Evolutionary conservation across 2,113 vertebrate genomes (phyloP).

Genomic region (Athene noctua): DNA sequence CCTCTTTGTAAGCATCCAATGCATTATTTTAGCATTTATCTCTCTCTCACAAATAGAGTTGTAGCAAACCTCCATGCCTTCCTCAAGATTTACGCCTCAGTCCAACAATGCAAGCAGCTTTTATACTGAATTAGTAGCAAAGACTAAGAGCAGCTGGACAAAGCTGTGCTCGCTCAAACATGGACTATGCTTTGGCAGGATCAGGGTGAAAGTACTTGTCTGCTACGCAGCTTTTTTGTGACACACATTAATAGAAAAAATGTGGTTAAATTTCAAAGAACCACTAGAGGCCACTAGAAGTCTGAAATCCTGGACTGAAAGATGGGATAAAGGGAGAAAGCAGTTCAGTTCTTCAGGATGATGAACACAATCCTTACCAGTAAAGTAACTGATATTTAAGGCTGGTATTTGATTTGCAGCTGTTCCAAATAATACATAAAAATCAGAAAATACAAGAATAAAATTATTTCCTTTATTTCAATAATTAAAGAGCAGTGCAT

Average conservation of each 20-base stretch:
- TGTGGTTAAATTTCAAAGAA: background rate
- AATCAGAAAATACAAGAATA: background rate
- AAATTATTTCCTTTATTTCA: background rate
- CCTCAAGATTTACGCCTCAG: background rate
- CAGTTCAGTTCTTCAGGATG: background rate
- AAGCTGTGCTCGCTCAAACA: background rate
- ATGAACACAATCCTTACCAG: background rate
- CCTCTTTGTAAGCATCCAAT: background rate
- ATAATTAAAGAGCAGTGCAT: background rate
- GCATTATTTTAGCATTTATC: background rate
- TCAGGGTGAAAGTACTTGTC: background rate
- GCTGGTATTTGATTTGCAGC: background rate
- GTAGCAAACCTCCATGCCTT: background rate
- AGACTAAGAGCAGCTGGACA: background rate
- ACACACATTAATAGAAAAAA: background rate
- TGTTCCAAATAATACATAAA: background rate
- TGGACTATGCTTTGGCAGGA: background rate
- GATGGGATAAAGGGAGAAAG: background rate
- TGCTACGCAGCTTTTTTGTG: background rate
- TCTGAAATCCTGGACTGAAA: background rate
- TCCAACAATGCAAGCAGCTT: fast-evolving
- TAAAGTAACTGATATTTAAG: background rate
- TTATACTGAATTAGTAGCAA: background rate
- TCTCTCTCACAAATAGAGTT: background rate
- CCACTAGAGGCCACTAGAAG: slow-evolving; percentile 42